A percentile compares a stretch with the other conserved stretches of the same genome.
These are phyloP conservation scores for Celastrina argiolus DNA, from an alignment of 2,888 invertebrate species.

Conservation along the genomic window DNA sequence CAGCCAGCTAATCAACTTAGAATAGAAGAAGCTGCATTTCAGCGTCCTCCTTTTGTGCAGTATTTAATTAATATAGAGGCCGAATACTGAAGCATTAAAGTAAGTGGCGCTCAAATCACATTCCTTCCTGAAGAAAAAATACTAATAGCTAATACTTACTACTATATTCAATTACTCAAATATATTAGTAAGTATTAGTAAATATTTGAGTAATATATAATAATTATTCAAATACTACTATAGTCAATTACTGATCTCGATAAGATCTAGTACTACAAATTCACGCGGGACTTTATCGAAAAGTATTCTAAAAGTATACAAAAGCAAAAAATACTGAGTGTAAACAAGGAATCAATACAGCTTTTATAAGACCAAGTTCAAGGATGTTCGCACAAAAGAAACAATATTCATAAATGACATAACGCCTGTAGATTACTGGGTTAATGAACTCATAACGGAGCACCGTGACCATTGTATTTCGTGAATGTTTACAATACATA, in stretches of 20 bases:
- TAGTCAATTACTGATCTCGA: no score
- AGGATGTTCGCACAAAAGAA: slow-evolving; percentile 6
- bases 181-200: not conserved
- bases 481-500: slow-evolving; percentile 49
- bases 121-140: no score
- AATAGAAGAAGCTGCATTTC: not conserved
- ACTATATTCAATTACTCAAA: no score
- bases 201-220: no score
- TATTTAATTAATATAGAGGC: not conserved
- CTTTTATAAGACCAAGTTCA: slow-evolving; percentile 13
- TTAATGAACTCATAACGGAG: slow-evolving; percentile 22
- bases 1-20: not conserved
- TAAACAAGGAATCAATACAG: not conserved
- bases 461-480: slow-evolving; percentile 35
- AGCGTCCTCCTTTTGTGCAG: not conserved
- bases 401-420: slow-evolving; percentile 8
- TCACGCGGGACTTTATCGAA: no score
- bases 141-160: no score
- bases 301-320: not conserved
- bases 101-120: no score
- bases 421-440: slow-evolving; percentile 21
- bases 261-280: no score
- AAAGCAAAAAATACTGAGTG: not conserved
- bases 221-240: no score
- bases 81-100: no score